Evolutionary conservation across 2,113 vertebrate species (phyloP).

Genomic region (Ceyx melanurus): DNA sequence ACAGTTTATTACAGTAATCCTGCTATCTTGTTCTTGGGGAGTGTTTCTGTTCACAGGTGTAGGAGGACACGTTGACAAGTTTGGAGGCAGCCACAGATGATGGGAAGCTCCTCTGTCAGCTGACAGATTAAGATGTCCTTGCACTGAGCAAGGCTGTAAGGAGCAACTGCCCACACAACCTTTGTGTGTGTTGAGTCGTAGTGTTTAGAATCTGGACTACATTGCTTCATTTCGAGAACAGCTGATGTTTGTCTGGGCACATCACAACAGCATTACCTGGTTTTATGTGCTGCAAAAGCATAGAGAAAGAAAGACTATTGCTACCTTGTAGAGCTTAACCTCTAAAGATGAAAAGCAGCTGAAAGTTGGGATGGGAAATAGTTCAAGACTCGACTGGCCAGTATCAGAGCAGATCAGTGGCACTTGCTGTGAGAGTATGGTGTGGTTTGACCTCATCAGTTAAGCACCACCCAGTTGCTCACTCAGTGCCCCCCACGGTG

Average conservation of each 20-base stretch:
- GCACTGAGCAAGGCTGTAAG: neutral
- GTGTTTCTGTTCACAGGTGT: neutral
- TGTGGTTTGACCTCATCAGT: neutral
- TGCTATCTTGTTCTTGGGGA: neutral
- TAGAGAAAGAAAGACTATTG: neutral
- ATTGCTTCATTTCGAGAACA: neutral
- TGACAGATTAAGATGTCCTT: neutral
- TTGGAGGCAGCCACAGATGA: neutral
- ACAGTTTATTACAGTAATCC: neutral
- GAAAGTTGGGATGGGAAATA: neutral
- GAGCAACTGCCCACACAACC: neutral
- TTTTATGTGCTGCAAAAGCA: neutral
- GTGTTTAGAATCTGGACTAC: neutral
- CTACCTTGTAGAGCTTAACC: neutral
- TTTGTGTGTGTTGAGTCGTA: neutral
- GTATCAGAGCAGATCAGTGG: neutral
- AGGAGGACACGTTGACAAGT: neutral
- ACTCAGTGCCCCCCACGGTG: accelerated
- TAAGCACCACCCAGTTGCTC: accelerated
- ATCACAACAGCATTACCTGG: neutral
- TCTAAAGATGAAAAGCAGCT: neutral
- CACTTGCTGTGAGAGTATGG: neutral
- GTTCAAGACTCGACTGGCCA: neutral
- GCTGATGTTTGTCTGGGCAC: neutral
- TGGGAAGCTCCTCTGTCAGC: neutral